Evolutionary conservation across 2,797 vertebrate species (phyloP).

Genomic region (Buphagus erythrorhynchus): DNA sequence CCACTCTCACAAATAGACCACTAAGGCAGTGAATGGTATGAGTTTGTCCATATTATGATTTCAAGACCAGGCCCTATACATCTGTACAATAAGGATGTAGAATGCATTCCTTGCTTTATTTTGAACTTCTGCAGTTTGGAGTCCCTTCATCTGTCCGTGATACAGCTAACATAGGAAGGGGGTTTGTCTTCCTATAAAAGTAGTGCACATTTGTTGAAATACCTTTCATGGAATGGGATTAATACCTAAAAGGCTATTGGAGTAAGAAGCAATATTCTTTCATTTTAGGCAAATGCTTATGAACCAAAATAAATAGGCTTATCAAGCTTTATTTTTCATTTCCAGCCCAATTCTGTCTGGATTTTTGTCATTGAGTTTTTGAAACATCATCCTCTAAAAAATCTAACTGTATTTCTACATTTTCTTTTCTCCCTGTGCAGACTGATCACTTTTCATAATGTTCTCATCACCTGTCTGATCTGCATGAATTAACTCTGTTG

Average conservation of each 20-base stretch:
- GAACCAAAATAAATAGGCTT: neutral
- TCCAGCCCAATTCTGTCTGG: neutral
- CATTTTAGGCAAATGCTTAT: neutral
- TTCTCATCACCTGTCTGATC: neutral
- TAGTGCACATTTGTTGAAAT: neutral
- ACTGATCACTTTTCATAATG: neutral
- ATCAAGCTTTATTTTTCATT: neutral
- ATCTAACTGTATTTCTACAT: neutral
- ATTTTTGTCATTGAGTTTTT: neutral
- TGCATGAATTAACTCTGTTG: neutral
- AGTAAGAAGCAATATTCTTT: neutral
- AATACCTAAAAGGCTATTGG: neutral
- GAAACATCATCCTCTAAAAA: neutral
- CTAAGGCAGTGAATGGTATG: neutral
- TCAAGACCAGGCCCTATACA: neutral
- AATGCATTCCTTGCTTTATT: neutral
- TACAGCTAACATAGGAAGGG: neutral
- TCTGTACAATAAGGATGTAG: neutral
- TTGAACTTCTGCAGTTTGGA: neutral
- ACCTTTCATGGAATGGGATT: neutral
- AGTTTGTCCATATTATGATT: neutral
- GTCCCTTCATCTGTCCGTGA: neutral
- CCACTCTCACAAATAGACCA: neutral
- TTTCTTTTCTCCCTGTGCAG: neutral
- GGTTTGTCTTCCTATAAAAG: neutral